These are phyloP conservation scores for Zoanthus solanderi DNA, from an alignment of 92 coral and sea anemone species.

Conservation along the genomic window DNA sequence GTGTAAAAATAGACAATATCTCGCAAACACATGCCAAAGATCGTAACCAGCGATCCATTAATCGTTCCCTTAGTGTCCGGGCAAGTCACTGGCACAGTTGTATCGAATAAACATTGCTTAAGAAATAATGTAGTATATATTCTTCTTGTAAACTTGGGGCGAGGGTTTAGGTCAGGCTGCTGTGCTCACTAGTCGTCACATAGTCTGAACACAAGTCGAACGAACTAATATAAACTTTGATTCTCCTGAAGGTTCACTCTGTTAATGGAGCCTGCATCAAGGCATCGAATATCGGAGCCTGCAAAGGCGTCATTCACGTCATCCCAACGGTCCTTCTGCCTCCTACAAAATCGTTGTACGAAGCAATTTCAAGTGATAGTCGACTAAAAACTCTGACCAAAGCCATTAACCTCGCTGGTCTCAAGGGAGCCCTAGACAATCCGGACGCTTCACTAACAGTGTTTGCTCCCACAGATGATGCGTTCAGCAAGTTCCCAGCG, in stretches of 20 bases:
- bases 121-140: too few relatives aligned
- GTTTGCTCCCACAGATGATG: conserved; percentile 85
- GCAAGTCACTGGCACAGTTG: too few relatives aligned
- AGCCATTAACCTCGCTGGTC: conserved; percentile 62
- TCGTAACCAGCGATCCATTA: too few relatives aligned
- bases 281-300: conserved; percentile 73
- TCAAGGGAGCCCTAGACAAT: conserved; percentile 55
- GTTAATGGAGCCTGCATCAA: conserved; percentile 79
- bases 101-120: too few relatives aligned
- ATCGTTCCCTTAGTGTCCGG: too few relatives aligned
- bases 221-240: too few relatives aligned
- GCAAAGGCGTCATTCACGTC: conserved; percentile 86
- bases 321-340: conserved; percentile 74
- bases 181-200: too few relatives aligned
- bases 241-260: conserved; percentile 67
- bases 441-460: conserved; percentile 72
- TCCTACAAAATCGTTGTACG: conserved; percentile 69
- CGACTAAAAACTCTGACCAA: conserved; percentile 70
- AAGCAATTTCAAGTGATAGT: conserved; percentile 62
- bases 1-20: too few relatives aligned
- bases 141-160: too few relatives aligned
- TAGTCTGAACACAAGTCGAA: too few relatives aligned
- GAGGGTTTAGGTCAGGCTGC: too few relatives aligned
- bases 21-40: too few relatives aligned
- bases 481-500: conserved; percentile 51